A percentile compares a stretch with the other conserved stretches of the same genome.
Conservation (phyloP, 2,888 invertebrate species). For the Salticus scenicus region DNA sequence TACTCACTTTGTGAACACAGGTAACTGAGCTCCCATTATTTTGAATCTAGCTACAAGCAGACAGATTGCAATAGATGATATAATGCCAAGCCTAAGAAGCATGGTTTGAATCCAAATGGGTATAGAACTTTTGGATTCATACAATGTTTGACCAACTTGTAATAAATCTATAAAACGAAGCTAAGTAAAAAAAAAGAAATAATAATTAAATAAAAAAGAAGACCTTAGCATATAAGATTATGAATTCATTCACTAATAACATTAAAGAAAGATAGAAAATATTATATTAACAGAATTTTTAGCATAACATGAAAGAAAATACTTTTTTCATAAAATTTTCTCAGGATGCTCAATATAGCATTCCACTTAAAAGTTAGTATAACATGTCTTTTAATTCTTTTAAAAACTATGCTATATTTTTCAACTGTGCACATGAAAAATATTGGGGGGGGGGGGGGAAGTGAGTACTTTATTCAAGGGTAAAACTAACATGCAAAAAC, state of each 20-base stretch:
- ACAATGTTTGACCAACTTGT: constrained; percentile 31
- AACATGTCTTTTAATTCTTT: too few relatives aligned
- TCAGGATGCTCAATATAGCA: too few relatives aligned
- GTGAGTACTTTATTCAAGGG: too few relatives aligned
- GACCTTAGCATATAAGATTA: too few relatives aligned
- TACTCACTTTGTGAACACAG: constrained; percentile 89
- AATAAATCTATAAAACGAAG: constrained; percentile 39
- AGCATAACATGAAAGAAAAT: too few relatives aligned
- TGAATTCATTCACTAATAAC: not conserved
- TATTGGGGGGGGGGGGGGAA: too few relatives aligned
- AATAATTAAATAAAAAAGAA: not conserved
- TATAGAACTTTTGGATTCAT: constrained; percentile 77
- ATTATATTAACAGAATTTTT: too few relatives aligned
- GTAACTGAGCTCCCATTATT: constrained; percentile 97
- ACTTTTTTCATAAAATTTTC: too few relatives aligned
- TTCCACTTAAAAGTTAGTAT: too few relatives aligned
- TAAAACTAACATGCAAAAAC: too few relatives aligned
- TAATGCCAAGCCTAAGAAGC: constrained; percentile 83
- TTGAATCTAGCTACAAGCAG: constrained; percentile 89
- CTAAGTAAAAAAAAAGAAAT: constrained; percentile 31
- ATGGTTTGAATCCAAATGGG: constrained; percentile 74
- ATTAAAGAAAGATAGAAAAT: not conserved
- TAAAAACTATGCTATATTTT: too few relatives aligned
- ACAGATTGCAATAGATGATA: constrained; percentile 86
- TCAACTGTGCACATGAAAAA: too few relatives aligned